Base-by-base conservation (phyloP, 2,888 invertebrate species). In the Drosophila antonietae region DNA sequence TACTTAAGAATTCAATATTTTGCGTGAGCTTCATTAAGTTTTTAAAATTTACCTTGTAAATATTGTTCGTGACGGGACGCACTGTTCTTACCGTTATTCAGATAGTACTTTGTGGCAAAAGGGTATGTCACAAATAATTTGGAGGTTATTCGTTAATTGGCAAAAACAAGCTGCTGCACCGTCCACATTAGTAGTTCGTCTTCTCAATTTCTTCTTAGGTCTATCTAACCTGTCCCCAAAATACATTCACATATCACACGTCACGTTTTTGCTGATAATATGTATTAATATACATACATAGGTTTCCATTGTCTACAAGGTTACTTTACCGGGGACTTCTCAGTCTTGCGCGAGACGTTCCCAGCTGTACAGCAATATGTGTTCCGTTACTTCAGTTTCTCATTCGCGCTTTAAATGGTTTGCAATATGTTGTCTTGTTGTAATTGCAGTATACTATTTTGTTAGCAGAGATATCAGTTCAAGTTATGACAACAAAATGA, bases 391-490 rank as follows among this genome's bases (percentile, higher is more conserved):
- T 9, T 28, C 53, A 2, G n/a, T 65, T 9, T 15, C 39, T 23
- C 49, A 23, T 10, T 59, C 55, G 59, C 63, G 53, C 0, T 77
- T 58, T 3, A 69, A 77, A 64, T 78, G 65, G 77, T 31, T 73
- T 10, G 52, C 8, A n/a, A 46, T 80, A 35, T 18, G 6, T 28
- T 43, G 46, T 12, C n/a, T 61, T 1, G 2, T 35, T 1, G 31
- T 71, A 18, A 33, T 75, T 12, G 1, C 78, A 0, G 20, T 57
- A 23, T 44, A 37, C 46, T 35, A 41, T 41, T 3, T 59, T 10
- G 23, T 44, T 7, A 9, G n/a, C 0, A 37, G 31, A 14, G 63
- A 41, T 23, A 39, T 41, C 3, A 15, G 12, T 8, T 8, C 28
- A 35, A 39, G 8, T 35, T n/a, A 20, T 6, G 18, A 12, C 0